Evolutionary conservation across 2,113 vertebrate genomes (phyloP), one percentile per base, ranked within the genome.

Genomic region (Aptenodytes forsteri): DNA sequence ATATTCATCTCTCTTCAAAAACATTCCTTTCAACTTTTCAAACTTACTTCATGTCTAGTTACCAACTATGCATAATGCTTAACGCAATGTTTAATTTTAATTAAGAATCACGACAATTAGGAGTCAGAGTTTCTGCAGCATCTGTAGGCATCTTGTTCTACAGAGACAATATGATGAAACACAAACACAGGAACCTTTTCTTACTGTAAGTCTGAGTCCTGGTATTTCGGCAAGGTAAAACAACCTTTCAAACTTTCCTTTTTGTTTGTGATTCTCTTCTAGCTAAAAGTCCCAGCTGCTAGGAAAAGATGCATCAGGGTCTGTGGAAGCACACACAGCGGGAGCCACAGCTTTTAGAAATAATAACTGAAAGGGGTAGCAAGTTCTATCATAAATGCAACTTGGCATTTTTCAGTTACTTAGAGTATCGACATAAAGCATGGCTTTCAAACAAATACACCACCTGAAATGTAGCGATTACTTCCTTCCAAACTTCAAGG

Each of bases 401-500:
- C 22, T 38, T 42, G 47, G 56, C 40, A 40, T 61, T 81, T 89
- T 52, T 83, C 67, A 56, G 86, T 58, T 64, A 25, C 38, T 69
- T n/a, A 7, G 32, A 90, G 55, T 77, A 72, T 14, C 91, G 82
- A 88, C 78, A 85, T 5, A 93, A 78, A 75, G 25, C 32, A n/a
- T 25, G 25, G 78, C 66, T 94, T 91, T 79, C 46, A 85, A 87
- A 80, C 52, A 76, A 75, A 81, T 16, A 66, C 13, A 89, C 0
- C 40, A 44, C 54, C 49, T 64, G 65, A 85, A 94, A 87, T 7
- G 54, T 6, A 76, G 47, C 2, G 5, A 79, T 16, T 50, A 46
- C 47, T 82, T 81, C 75, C 62, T 94, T 82, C 73, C 58, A 76
- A 50, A 87, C 66, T 29, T 91, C 91, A 94, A 94, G 81, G 93